Conservation (phyloP, 2,113 vertebrate genomes). For the Melanerpes aurifrons region DNA sequence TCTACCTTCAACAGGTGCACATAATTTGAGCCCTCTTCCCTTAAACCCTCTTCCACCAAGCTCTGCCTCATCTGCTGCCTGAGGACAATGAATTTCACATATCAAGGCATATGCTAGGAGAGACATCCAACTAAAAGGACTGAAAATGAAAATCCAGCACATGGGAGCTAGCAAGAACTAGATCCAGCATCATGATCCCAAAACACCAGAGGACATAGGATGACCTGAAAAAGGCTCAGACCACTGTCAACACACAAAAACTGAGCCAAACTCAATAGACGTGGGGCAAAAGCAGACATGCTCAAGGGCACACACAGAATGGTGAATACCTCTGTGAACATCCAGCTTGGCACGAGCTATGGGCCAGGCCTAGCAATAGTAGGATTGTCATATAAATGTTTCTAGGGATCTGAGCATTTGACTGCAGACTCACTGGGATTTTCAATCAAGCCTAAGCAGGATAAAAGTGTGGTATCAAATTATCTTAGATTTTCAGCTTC, state of each 20-base stretch:
- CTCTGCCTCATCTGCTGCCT: not conserved
- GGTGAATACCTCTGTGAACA: not conserved
- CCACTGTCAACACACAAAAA: accelerated
- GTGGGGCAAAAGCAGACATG: not conserved
- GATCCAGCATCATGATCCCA: not conserved
- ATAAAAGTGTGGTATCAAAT: not conserved
- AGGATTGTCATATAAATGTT: not conserved
- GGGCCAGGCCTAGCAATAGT: accelerated
- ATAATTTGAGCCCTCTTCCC: not conserved
- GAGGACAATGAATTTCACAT: not conserved
- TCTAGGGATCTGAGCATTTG: not conserved
- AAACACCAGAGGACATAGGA: not conserved
- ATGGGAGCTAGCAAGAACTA: not conserved
- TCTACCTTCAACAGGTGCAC: not conserved
- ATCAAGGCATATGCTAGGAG: accelerated
- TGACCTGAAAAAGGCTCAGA: not conserved
- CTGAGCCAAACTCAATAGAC: not conserved
- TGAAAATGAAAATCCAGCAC: not conserved
- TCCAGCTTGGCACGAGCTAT: not conserved
- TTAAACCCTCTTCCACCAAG: not conserved
- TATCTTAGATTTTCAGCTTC: not conserved
- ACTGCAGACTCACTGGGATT: not conserved
- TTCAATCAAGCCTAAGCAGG: not conserved
- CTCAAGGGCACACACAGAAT: not conserved
- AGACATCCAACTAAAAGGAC: not conserved